Evolutionary conservation across 1,140 invertebrate species (phyloP).

Genomic region (Ctenoplectra terminalis): DNA sequence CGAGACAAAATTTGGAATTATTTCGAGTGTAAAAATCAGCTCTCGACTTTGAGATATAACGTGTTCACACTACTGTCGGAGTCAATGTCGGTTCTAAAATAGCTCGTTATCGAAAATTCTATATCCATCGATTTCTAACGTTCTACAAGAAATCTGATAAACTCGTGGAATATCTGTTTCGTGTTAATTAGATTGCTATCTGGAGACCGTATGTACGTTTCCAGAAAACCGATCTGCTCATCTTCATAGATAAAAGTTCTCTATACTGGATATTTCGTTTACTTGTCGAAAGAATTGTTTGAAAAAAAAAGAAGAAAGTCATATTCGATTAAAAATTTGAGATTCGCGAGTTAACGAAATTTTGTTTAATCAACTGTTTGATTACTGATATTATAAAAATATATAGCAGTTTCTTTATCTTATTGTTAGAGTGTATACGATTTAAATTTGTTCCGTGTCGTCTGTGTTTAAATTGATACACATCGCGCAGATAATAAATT

Average conservation of each 20-base stretch:
- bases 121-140: background rate
- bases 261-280: background rate
- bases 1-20: background rate
- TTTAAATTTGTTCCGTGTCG: background rate
- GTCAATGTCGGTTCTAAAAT: conserved; percentile 4
- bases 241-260: background rate
- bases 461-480: background rate
- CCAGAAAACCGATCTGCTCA: background rate
- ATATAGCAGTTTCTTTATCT: background rate
- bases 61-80: background rate
- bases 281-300: too few species aligned
- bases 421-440: background rate
- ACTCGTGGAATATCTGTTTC: background rate
- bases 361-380: too few species aligned
- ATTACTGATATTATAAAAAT: too few species aligned
- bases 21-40: background rate
- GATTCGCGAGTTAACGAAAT: too few species aligned
- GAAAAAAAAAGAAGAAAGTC: too few species aligned
- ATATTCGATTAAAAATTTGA: too few species aligned
- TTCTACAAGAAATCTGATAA: background rate
- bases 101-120: conserved; percentile 5
- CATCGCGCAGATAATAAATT: background rate
- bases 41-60: background rate
- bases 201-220: background rate
- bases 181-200: background rate